phyloP scores from a whole-genome alignment of 2,888 invertebrate genomes.

The Tenthredo distinguenda region DNA sequence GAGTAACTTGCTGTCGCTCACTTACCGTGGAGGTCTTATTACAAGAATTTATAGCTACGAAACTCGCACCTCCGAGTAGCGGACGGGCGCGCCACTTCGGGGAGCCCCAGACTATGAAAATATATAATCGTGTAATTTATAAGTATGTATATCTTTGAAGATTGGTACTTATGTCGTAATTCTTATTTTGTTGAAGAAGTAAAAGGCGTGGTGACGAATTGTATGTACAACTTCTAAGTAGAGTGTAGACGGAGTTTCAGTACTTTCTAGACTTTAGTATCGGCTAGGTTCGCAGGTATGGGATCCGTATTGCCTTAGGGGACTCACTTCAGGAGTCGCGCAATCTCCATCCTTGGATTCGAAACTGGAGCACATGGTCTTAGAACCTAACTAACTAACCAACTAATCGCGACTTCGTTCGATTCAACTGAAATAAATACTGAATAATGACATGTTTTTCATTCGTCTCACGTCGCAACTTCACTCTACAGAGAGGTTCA shows the following conservation, averaged over 20 bases:
- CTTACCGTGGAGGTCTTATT: slow-evolving; percentile 14
- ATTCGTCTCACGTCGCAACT: slow-evolving; percentile 1
- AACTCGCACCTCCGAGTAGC: background rate
- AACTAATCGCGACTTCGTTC: slow-evolving; percentile 57
- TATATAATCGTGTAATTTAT: background rate
- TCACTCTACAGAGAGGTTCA: background rate
- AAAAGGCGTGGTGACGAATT: slow-evolving; percentile 31
- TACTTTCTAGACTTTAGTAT: slow-evolving; percentile 55
- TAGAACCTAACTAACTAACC: slow-evolving; percentile 49
- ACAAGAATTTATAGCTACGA: background rate
- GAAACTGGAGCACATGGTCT: slow-evolving; percentile 72
- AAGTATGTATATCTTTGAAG: background rate
- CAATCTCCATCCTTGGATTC: slow-evolving; percentile 74
- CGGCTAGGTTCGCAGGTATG: slow-evolving; percentile 69
- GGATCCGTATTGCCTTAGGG: slow-evolving; percentile 69
- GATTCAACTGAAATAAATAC: slow-evolving; percentile 57
- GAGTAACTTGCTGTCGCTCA: background rate
- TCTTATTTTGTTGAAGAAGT: slow-evolving; percentile 4
- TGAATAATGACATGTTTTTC: slow-evolving; percentile 37
- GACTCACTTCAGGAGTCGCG: slow-evolving; percentile 64
- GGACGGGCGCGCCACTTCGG: background rate
- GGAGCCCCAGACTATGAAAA: background rate
- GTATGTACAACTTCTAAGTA: slow-evolving; percentile 26
- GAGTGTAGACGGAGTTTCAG: slow-evolving; percentile 43
- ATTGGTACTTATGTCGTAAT: background rate